Evolutionary conservation across 2,113 vertebrate species (phyloP).

Genomic region (Paramormyrops kingsleyae): DNA sequence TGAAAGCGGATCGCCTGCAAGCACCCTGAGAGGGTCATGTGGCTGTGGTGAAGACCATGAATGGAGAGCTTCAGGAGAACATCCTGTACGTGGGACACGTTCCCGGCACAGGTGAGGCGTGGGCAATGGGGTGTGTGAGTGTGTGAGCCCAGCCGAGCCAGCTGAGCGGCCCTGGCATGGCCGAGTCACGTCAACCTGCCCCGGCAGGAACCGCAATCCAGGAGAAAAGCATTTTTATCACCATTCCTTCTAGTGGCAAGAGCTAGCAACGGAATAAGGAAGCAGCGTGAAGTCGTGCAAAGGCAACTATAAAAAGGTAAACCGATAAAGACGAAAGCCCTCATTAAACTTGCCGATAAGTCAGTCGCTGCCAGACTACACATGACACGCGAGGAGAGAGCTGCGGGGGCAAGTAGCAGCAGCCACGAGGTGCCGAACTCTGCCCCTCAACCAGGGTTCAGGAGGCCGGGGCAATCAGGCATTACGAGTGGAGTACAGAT

Average conservation of each 20-base stretch:
- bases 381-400: not conserved
- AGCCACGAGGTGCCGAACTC: not conserved
- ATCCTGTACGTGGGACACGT: not conserved
- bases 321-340: not conserved
- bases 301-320: constrained; percentile 7
- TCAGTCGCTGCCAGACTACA: not conserved
- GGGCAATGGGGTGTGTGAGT: not conserved
- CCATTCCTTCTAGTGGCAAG: not conserved
- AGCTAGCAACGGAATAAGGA: not conserved
- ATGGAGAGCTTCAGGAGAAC: not conserved
- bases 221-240: not conserved
- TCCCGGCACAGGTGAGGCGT: not conserved
- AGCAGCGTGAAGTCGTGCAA: not conserved
- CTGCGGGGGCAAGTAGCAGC: not conserved
- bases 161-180: not conserved
- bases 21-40: not conserved
- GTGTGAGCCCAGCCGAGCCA: not conserved
- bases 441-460: not conserved
- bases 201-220: not conserved
- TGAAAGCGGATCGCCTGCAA: not conserved
- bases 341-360: constrained; percentile 1
- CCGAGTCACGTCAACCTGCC: not conserved
- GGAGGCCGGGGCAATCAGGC: not conserved
- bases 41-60: not conserved
- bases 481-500: not conserved